A percentile compares a stretch with the other conserved stretches of the same genome.
These are phyloP conservation scores for Clunio marinus DNA, from an alignment of 2,888 invertebrate genomes.

Conservation along the genomic window DNA sequence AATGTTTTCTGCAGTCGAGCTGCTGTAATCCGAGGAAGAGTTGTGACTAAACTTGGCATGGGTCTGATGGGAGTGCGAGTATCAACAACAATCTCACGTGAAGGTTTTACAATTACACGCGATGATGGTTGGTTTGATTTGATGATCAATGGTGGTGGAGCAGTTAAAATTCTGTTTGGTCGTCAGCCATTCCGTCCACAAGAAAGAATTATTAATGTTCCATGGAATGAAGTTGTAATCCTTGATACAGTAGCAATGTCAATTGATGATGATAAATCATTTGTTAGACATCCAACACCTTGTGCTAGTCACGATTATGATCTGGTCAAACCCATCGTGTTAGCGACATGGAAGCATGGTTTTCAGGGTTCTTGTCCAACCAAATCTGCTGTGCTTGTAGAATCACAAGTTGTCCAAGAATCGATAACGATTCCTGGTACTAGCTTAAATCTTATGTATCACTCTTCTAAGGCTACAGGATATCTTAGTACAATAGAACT, in stretches of 20 bases:
- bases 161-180: conserved; percentile 91
- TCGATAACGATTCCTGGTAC: conserved; percentile 92
- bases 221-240: conserved; percentile 97
- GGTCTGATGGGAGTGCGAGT: conserved; percentile 95
- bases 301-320: conserved; percentile 88
- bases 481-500: conserved; percentile 89
- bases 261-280: conserved; percentile 71
- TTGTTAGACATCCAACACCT: conserved; percentile 64
- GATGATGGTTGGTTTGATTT: conserved; percentile 97
- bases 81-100: conserved; percentile 86
- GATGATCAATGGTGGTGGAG: conserved; percentile 95
- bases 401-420: conserved; percentile 93
- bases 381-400: conserved; percentile 82
- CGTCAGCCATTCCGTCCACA: conserved; percentile 85
- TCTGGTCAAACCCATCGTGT: conserved; percentile 85
- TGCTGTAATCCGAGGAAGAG: conserved; percentile 93
- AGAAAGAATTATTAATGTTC: conserved; percentile 83
- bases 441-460: conserved; percentile 91
- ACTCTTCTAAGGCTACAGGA: conserved; percentile 89
- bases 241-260: conserved; percentile 83
- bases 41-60: conserved; percentile 84
- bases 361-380: conserved; percentile 94
- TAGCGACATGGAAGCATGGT: conserved; percentile 92
- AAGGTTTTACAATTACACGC: conserved; percentile 90
- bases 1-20: conserved; percentile 72